Evolutionary conservation across 2,888 invertebrate species (phyloP), one percentile per base, ranked within the genome.

Genomic region (Urechis unicinctus): DNA sequence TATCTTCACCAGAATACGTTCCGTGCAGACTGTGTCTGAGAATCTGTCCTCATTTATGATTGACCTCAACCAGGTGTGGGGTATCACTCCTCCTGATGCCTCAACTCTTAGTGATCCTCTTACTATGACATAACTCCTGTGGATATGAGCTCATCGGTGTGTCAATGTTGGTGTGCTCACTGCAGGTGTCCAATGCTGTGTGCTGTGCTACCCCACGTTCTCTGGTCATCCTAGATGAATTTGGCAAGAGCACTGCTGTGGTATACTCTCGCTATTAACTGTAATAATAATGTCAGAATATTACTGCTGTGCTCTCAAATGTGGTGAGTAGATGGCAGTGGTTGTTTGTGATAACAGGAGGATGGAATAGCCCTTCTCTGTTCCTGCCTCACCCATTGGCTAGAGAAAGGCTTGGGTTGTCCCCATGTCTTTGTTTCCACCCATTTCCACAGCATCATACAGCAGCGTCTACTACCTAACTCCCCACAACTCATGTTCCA

Each of bases 181-280:
- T 17, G 9, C 17, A 90, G 89, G 85, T 89, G 81, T 82, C 88
- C 1, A 79, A 84, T 22, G 87, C 88, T 2, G 75, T 90, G 1
- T 82, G 84, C 63, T 84, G 84, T 63, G 84, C 86, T 0, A 83
- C 83, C 0, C 73, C 81, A 0, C 79, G 81, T 59, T 89, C 91
- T 0, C 78, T 95, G 2, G 81, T 94, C 0, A 80, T 94, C 30
- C 81, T 93, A 41, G 94, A 95, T 78, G 93, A 93, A 80, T 91
- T 93, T 80, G 93, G 92, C 2, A 86, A 87, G 74, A 90, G 91
- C 58, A 92, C n/a, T n/a, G n/a, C n/a, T n/a, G n/a, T n/a, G n/a
- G n/a, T n/a, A n/a, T n/a, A n/a, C n/a, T n/a, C n/a, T n/a, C n/a
- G n/a, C n/a, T n/a, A n/a, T n/a, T n/a, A n/a, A n/a, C n/a, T n/a